phyloP scores from a whole-genome alignment of 1,140 invertebrate genomes.

The Drosophila mojavensis region DNA sequence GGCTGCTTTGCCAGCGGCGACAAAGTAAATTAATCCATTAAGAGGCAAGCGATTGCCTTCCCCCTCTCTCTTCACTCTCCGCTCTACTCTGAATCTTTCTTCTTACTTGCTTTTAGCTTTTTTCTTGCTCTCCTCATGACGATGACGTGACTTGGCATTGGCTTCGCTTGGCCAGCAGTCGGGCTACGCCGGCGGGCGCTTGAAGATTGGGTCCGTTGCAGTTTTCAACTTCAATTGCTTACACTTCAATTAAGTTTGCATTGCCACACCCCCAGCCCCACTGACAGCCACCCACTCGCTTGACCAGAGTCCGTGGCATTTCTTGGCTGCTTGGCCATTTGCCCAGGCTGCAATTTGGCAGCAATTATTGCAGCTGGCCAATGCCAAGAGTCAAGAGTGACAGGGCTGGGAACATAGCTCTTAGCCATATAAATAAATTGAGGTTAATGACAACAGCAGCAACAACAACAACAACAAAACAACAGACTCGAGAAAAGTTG shows the following conservation, averaged over 20 bases:
- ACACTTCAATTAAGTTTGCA: slow-evolving; percentile 78
- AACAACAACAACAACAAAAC: slow-evolving; percentile 20
- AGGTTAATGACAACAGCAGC: slow-evolving; percentile 55
- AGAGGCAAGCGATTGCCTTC: slow-evolving; percentile 15
- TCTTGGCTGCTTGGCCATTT: slow-evolving; percentile 48
- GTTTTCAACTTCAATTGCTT: slow-evolving; percentile 73
- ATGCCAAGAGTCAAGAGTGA: slow-evolving; percentile 59
- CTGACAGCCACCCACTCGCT: not conserved
- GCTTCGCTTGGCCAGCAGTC: slow-evolving; percentile 28
- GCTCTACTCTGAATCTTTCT: not conserved
- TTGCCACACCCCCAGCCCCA: not conserved
- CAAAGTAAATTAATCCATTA: slow-evolving; percentile 82
- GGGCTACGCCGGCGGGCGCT: not conserved
- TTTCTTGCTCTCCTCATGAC: slow-evolving; percentile 48
- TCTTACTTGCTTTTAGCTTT: slow-evolving; percentile 10
- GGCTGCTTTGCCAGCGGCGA: slow-evolving; percentile 68
- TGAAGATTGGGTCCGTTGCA: slow-evolving; percentile 6
- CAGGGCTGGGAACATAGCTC: slow-evolving; percentile 25
- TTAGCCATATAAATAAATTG: slow-evolving; percentile 74
- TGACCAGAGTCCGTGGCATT: slow-evolving; percentile 27
- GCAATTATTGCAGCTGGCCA: slow-evolving; percentile 78
- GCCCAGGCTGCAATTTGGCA: slow-evolving; percentile 72
- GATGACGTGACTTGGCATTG: slow-evolving; percentile 65
- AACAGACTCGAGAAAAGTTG: slow-evolving; percentile 27
- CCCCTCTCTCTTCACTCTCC: not conserved